Percentiles rank a stretch among this genome's conserved stretches.
These are phyloP conservation scores for Limnothrissa miodon DNA, from an alignment of 2,113 vertebrate species.

Conservation along the genomic window DNA sequence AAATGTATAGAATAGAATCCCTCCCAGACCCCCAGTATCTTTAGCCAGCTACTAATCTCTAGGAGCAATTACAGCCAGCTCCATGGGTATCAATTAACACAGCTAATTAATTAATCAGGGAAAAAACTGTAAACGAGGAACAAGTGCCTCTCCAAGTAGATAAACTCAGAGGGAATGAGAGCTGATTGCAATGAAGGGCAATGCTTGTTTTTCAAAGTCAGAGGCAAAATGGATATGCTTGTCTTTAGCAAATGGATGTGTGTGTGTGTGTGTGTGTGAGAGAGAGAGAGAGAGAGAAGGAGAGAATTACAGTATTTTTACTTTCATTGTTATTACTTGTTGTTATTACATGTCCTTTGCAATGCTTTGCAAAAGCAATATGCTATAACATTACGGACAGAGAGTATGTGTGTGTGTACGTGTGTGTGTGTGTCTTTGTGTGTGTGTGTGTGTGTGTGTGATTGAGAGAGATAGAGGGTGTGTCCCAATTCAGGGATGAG, in stretches of 20 bases:
- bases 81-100: neutral
- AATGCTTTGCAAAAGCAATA: no score
- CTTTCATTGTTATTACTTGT: no score
- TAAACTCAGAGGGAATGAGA: neutral
- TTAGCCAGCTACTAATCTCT: neutral
- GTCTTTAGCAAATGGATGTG: neutral
- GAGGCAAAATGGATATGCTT: neutral
- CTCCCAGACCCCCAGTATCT: neutral
- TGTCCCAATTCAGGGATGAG: no score
- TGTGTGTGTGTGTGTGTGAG: neutral
- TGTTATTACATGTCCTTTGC: no score
- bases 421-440: no score
- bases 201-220: neutral
- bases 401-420: no score
- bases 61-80: neutral
- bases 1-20: neutral
- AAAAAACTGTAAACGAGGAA: neutral
- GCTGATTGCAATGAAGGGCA: neutral
- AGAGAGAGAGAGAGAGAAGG: no score
- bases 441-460: no score
- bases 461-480: no score
- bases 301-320: no score
- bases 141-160: neutral
- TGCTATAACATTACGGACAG: no score
- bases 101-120: constrained; percentile 1